Base-by-base conservation (phyloP, 2,113 vertebrate genomes). In the Ptilonorhynchus violaceus region DNA sequence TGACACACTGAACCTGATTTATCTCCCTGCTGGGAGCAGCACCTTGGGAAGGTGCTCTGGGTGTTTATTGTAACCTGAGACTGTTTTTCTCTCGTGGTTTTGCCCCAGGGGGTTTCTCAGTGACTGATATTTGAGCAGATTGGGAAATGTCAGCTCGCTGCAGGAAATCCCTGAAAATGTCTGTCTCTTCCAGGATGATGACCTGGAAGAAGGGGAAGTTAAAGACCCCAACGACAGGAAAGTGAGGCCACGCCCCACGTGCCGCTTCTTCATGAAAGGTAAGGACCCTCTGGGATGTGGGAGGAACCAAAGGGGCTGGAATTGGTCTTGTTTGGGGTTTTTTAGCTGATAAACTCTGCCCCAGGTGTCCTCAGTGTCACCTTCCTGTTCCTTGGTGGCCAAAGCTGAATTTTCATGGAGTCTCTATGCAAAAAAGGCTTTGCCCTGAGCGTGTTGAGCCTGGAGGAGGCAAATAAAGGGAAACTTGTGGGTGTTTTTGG, bases 191-290 rank as follows among this genome's bases (percentile, higher is more conserved):
- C 97, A 99, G 99, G 99, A 99, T 52, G 99, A 99, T 72, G 99
- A 99, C 91, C 98, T 99, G 84, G 99, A 99, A 75, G 99, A 99
- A 92, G 99, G 99, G 3, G 99, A 99, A 93, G 99, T 99, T 14
- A 99, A 99, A 96, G 99, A 99, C 97, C 99, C 99, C 66, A 99
- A 98, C 4, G 99, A 99, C 97, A 98, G 99, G 80, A 99, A 99
- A 97, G 98, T 99, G 97, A 98, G 99, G 96, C 99, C 99, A 14
- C 98, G 99, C 37, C 99, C 99, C 77, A 99, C 99, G 96, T 99
- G 99, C 98, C 98, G 99, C 31, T 99, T 99, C 98, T 99, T 99
- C 97, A 99, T 99, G 97, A 99, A 99, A 99, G 99, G 99, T 99
- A 97, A 97, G 8, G 49, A 25, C n/a, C 1, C n/a, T 6, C 58